Evolutionary conservation across 2,113 vertebrate species (phyloP).

Genomic region (Erpornis zantholeuca): DNA sequence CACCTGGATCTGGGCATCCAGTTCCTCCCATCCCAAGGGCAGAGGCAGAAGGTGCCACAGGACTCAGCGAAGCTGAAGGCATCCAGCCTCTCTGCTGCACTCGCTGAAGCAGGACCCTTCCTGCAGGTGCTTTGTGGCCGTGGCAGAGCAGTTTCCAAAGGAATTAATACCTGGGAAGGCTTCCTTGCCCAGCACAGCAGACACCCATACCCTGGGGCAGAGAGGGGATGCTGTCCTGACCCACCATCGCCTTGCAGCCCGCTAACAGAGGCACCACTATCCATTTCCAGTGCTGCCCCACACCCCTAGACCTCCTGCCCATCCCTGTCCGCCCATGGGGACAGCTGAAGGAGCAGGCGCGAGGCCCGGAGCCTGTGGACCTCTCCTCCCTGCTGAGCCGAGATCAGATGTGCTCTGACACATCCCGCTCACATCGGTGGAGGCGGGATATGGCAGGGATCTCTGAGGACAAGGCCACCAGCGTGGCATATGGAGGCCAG

Average conservation of each 20-base stretch:
- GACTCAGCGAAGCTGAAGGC: background rate
- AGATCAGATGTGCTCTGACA: constrained; percentile 26
- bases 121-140: fast-evolving
- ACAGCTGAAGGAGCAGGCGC: fast-evolving
- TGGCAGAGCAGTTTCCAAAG: background rate
- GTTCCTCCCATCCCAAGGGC: fast-evolving
- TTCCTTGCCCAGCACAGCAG: background rate
- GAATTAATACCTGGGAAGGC: background rate
- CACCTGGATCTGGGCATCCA: background rate
- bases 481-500: constrained; percentile 13
- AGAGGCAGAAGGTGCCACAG: fast-evolving
- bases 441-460: background rate
- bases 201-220: background rate
- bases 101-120: background rate
- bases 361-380: fast-evolving
- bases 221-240: background rate
- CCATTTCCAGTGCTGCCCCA: background rate
- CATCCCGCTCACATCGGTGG: background rate
- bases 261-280: background rate
- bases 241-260: background rate
- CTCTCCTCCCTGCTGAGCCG: background rate
- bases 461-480: constrained; percentile 45
- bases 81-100: background rate
- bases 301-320: background rate
- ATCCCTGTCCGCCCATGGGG: background rate